Percentiles rank a stretch among this genome's conserved stretches.
Conservation (phyloP, 1,140 invertebrate genomes). For the Drosophila orosa region DNA sequence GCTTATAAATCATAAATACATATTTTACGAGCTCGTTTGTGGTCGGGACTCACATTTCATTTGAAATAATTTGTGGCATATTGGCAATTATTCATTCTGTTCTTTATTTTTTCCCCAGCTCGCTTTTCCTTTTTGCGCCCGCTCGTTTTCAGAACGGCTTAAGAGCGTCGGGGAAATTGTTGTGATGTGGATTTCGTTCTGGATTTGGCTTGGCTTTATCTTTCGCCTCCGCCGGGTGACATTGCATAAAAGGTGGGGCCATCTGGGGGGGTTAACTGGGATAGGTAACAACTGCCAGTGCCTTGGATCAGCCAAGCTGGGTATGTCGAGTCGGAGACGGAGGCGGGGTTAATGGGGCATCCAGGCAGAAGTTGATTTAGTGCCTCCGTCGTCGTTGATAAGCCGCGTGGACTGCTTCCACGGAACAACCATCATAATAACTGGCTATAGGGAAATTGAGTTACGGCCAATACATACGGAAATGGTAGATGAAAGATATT, state of each 20-base stretch:
- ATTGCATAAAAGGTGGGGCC: constrained; percentile 69
- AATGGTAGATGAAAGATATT: constrained; percentile 44
- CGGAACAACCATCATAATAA: constrained; percentile 40
- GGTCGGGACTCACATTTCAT: constrained; percentile 76
- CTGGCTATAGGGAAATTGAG: constrained; percentile 48
- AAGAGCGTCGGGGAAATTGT: constrained; percentile 66
- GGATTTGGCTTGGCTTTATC: constrained; percentile 80
- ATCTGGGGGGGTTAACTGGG: constrained; percentile 11
- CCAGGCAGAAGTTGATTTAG: constrained; percentile 76
- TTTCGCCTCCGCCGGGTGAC: constrained; percentile 58
- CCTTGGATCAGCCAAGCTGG: not conserved
- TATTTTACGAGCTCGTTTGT: constrained; percentile 66
- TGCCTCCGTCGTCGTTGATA: constrained; percentile 60
- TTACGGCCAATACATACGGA: constrained; percentile 45
- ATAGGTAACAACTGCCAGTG: constrained; percentile 33
- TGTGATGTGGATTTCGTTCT: constrained; percentile 75
- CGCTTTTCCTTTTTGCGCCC: constrained; percentile 17
- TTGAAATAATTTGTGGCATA: constrained; percentile 83
- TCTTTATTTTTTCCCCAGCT: constrained; percentile 38
- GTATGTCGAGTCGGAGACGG: not conserved
- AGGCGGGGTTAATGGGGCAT: constrained; percentile 47
- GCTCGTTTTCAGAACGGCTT: constrained; percentile 50
- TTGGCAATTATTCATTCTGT: constrained; percentile 78
- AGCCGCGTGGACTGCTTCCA: constrained; percentile 38
- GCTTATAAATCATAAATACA: constrained; percentile 81